Evolutionary conservation across 2,797 vertebrate species (phyloP), one percentile per base, ranked within the genome.

Genomic region (Taeniopygia guttata): DNA sequence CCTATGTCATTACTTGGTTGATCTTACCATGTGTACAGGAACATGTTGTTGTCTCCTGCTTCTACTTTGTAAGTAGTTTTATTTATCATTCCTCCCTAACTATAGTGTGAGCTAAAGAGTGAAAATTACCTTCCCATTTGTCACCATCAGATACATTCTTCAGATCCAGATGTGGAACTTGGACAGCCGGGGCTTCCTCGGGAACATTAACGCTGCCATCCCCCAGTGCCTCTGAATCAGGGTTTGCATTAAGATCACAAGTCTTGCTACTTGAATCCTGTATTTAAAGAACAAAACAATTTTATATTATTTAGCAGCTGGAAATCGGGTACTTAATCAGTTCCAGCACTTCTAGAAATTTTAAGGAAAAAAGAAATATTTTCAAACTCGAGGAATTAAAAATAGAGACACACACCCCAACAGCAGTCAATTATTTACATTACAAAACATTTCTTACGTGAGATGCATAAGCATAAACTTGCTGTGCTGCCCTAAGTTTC

Each of bases 121-220:
- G 87, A 76, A 93, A 97, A 97, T 98, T 98, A 98, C 98, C 98
- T 98, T 98, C 98, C 98, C 97, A 98, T 92, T 96, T 97, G 95
- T 98, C 97, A 97, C 95, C 97, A 95, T 97, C 98, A 94, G 98
- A 97, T 42, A 97, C 96, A 82, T 93, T 98, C 97, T 96, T 98
- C 97, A 98, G 96, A 89, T 98, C 98, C 91, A 98, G 96, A 84
- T 93, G 97, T 86, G 98, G 96, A 48, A 97, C 95, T 68, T 97
- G 97, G 66, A 97, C 87, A 86, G 81, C 69, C 2, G 80, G 91
- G 90, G 95, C 93, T 91, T 98, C 97, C 87, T 96, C 96, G 25
- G 95, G 89, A 95, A 93, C 87, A 82, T 66, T 73, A 93, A 92
- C 9, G 32, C 43, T 96, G 92, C 89, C 94, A 87, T 91, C 82